phyloP scores from a whole-genome alignment of 2,888 invertebrate species.

The Scaptomyza tumidula region DNA sequence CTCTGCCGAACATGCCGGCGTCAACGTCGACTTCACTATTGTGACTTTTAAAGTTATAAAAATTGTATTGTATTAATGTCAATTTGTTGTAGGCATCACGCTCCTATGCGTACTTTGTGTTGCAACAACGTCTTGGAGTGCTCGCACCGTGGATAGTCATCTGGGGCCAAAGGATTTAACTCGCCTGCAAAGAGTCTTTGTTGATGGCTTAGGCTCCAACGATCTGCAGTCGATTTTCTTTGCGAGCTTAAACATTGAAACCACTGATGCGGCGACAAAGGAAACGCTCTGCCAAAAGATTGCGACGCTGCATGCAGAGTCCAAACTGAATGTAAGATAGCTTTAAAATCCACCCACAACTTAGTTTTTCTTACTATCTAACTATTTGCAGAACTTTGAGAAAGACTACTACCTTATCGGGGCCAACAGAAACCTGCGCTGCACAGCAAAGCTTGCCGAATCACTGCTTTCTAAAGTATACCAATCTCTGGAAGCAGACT shows the following conservation, averaged over 20 bases:
- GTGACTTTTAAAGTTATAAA: not conserved
- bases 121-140: conserved; percentile 49
- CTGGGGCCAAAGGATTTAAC: conserved; percentile 79
- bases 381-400: conserved; percentile 84
- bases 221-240: conserved; percentile 90
- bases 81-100: conserved; percentile 43
- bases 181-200: conserved; percentile 83
- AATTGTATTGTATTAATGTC: not conserved
- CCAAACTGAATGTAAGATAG: conserved; percentile 85
- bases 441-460: conserved; percentile 86
- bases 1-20: conserved; percentile 53
- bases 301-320: conserved; percentile 73
- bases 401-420: conserved; percentile 89
- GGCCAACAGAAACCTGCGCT: conserved; percentile 87
- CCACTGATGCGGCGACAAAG: conserved; percentile 87
- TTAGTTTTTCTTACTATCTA: not conserved
- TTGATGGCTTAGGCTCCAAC: conserved; percentile 85
- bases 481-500: conserved; percentile 88
- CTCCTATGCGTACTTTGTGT: conserved; percentile 59
- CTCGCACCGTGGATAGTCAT: conserved; percentile 82
- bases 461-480: conserved; percentile 85
- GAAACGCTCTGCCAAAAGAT: conserved; percentile 85
- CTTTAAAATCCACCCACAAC: not conserved
- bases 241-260: conserved; percentile 89
- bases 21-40: conserved; percentile 18